Percentiles rank a stretch among this genome's conserved stretches.
Conservation (phyloP, 2,797 vertebrate species). For the Takifugu rubripes region DNA sequence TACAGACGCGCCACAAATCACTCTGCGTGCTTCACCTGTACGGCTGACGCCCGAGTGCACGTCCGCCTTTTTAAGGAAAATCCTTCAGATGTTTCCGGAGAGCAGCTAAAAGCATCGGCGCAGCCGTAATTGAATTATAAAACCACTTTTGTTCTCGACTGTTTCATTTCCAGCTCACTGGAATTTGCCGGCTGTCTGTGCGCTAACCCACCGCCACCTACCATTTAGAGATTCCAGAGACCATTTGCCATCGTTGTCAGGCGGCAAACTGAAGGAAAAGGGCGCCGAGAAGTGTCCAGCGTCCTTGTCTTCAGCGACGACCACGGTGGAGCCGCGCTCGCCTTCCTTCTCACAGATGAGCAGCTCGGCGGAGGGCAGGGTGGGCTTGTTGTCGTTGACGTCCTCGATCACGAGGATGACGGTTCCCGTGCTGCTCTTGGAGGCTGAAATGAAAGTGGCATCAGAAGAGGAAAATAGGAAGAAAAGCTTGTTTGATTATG, state of each 20-base stretch:
- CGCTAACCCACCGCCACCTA: conserved; percentile 45
- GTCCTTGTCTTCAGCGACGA: conserved; percentile 76
- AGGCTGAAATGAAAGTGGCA: conserved; percentile 62
- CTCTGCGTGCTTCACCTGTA: no score
- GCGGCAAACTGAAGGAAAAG: conserved; percentile 71
- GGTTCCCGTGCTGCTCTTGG: conserved; percentile 82
- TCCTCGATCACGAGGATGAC: conserved; percentile 79
- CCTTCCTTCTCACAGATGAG: conserved; percentile 74
- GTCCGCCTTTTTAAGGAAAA: no score
- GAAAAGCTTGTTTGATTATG: no score
- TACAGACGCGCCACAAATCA: no score
- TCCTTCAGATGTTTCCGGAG: no score
- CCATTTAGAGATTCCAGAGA: conserved; percentile 64
- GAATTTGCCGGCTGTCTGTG: no score
- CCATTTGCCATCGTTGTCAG: conserved; percentile 59
- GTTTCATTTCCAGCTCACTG: neutral
- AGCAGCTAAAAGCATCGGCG: no score
- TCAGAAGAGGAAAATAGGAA: neutral
- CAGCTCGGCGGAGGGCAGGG: conserved; percentile 32
- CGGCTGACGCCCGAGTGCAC: no score
- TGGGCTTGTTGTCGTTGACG: conserved; percentile 80
- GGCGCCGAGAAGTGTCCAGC: conserved; percentile 67
- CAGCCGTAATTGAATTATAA: no score
- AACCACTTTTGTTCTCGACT: no score
- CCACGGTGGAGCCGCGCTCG: conserved; percentile 55